phyloP scores from a whole-genome alignment of 30 jellyfish, hydroid and myxozoan species.

The Hydractinia symbiolongicarpus region DNA sequence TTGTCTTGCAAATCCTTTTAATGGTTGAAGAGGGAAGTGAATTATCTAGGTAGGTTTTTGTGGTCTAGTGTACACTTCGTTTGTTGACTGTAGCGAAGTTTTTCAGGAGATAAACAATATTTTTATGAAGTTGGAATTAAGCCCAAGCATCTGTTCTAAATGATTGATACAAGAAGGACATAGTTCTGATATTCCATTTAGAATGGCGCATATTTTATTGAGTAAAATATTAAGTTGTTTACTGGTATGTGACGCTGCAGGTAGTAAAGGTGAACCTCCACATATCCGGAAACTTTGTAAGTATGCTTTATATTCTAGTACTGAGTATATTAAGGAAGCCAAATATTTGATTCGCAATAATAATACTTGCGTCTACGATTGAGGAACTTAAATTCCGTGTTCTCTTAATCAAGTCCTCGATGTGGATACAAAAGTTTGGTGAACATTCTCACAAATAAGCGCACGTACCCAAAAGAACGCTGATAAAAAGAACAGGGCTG shows the following conservation, averaged over 20 bases:
- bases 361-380: too few relatives aligned
- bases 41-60: background rate
- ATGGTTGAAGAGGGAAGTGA: slow-evolving; percentile 44
- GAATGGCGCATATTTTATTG: slow-evolving; percentile 6
- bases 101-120: slow-evolving; percentile 25
- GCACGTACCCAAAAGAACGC: too few relatives aligned
- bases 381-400: too few relatives aligned
- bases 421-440: too few relatives aligned
- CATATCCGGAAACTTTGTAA: slow-evolving; percentile 12
- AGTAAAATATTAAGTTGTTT: slow-evolving; percentile 16
- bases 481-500: too few relatives aligned
- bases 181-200: slow-evolving; percentile 17
- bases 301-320: background rate
- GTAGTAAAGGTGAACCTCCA: slow-evolving; percentile 31
- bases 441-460: too few relatives aligned
- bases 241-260: slow-evolving; percentile 16
- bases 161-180: background rate
- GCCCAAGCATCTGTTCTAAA: background rate
- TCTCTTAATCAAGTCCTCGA: too few relatives aligned
- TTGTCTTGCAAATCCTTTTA: slow-evolving; percentile 62
- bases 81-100: background rate
- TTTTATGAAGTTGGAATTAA: slow-evolving; percentile 9
- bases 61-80: background rate
- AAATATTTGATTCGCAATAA: too few relatives aligned
- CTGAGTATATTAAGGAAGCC: too few relatives aligned